phyloP scores from a whole-genome alignment of 2,113 vertebrate species.

The Camelus dromedarius region DNA sequence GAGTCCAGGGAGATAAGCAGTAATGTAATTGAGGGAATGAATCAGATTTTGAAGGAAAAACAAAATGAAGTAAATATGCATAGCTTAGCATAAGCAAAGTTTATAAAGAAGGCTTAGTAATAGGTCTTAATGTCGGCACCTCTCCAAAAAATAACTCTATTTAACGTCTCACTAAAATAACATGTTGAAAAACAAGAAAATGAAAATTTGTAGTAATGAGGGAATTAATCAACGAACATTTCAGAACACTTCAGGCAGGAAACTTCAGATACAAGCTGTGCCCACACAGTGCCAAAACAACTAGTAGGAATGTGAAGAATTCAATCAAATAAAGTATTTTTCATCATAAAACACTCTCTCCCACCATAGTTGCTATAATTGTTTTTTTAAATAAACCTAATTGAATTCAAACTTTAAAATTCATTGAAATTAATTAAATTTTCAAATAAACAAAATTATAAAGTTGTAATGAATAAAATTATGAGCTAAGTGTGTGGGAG shows the following conservation, averaged over 20 bases:
- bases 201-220: constrained; percentile 55
- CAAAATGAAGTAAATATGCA: constrained; percentile 73
- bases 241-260: constrained; percentile 50
- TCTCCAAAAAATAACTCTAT: background rate
- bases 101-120: constrained; percentile 52
- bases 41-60: constrained; percentile 72
- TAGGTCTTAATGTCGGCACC: constrained; percentile 14
- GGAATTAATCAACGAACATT: constrained; percentile 53
- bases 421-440: constrained; percentile 56
- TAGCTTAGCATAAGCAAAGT: constrained; percentile 58
- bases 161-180: constrained; percentile 48
- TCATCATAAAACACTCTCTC: constrained; percentile 10
- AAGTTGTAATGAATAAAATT: constrained; percentile 33
- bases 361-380: background rate
- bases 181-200: constrained; percentile 55
- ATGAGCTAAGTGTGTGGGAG: background rate
- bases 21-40: constrained; percentile 64
- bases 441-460: constrained; percentile 52
- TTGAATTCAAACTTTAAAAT: constrained; percentile 46
- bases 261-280: constrained; percentile 20
- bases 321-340: constrained; percentile 55
- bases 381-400: constrained; percentile 20
- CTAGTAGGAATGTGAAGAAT: constrained; percentile 44
- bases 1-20: constrained; percentile 56
- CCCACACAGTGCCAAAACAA: constrained; percentile 30